phyloP scores from a whole-genome alignment of 2,113 vertebrate genomes.

The Pandion haliaetus region DNA sequence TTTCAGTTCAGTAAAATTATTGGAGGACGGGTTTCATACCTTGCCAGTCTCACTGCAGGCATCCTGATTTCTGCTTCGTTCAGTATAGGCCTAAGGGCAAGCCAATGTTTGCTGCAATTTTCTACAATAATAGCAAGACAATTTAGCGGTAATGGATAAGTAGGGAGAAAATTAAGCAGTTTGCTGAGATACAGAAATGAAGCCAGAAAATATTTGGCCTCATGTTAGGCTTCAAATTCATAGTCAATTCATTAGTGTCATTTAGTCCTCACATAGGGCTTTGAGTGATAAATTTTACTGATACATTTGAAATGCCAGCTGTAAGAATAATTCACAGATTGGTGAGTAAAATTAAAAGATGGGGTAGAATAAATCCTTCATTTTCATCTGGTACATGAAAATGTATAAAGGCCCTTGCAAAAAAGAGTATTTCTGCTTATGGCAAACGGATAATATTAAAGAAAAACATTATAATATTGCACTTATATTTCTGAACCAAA shows the following conservation, averaged over 20 bases:
- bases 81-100: slow-evolving; percentile 58
- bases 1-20: slow-evolving; percentile 24
- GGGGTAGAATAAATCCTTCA: slow-evolving; percentile 59
- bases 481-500: neutral
- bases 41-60: slow-evolving; percentile 31
- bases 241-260: slow-evolving; percentile 78
- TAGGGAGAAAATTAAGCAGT: slow-evolving; percentile 74
- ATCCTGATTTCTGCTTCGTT: slow-evolving; percentile 30
- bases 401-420: slow-evolving; percentile 57
- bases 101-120: slow-evolving; percentile 70
- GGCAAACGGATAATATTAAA: slow-evolving; percentile 50
- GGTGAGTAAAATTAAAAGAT: slow-evolving; percentile 70
- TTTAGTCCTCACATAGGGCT: slow-evolving; percentile 68
- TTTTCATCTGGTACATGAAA: slow-evolving; percentile 61
- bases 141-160: slow-evolving; percentile 78
- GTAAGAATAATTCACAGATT: slow-evolving; percentile 71
- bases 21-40: slow-evolving; percentile 18
- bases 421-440: slow-evolving; percentile 52
- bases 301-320: slow-evolving; percentile 70
- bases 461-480: slow-evolving; percentile 24
- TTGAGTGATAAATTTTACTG: slow-evolving; percentile 73
- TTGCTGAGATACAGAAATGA: slow-evolving; percentile 67
- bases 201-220: slow-evolving; percentile 80
- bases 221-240: slow-evolving; percentile 72
- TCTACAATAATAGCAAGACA: slow-evolving; percentile 71